Evolutionary conservation across 2,113 vertebrate species (phyloP).

Genomic region (Pterocles gutturalis): DNA sequence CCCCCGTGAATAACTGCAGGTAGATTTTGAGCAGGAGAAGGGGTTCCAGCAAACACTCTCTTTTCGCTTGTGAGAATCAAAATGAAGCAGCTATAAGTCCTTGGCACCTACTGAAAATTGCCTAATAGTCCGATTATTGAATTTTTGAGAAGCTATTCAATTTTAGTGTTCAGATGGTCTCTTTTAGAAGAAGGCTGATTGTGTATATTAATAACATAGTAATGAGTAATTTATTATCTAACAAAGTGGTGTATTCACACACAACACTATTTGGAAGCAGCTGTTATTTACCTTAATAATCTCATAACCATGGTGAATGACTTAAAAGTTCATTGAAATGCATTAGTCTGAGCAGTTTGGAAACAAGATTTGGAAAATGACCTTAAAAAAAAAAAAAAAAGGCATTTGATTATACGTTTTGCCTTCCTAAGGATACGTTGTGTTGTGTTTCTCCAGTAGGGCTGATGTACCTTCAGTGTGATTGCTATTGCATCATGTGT

Average conservation of each 20-base stretch:
- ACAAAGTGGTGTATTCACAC: background rate
- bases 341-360: background rate
- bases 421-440: background rate
- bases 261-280: background rate
- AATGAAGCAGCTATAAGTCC: background rate
- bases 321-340: conserved; percentile 25
- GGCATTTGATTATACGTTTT: background rate
- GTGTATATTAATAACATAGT: background rate
- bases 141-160: background rate
- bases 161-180: background rate
- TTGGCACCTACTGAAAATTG: background rate
- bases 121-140: background rate
- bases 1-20: background rate
- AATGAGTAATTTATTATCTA: conserved; percentile 18
- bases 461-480: background rate
- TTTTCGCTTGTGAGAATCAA: background rate
- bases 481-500: background rate
- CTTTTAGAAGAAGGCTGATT: background rate
- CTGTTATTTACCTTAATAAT: conserved; percentile 44
- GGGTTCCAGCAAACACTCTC: background rate
- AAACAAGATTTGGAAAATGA: conserved; percentile 3
- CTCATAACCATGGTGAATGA: background rate
- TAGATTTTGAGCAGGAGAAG: background rate
- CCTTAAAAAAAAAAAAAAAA: background rate
- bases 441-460: background rate